These are phyloP conservation scores for Hybognathus amarus DNA, from an alignment of 2,797 vertebrate genomes.

Conservation along the genomic window DNA sequence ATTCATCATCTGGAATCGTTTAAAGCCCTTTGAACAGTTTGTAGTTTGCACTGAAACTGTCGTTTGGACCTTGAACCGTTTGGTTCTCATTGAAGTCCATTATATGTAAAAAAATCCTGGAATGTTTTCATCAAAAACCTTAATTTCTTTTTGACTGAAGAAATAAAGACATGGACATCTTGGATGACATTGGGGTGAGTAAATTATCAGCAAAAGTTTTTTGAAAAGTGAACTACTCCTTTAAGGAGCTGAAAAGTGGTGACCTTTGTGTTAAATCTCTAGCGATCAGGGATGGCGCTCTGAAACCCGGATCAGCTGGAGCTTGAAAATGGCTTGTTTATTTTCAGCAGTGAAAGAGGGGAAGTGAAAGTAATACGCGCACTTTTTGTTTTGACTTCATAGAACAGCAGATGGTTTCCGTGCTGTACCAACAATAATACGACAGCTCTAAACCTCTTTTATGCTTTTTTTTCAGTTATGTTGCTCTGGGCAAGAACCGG, in stretches of 20 bases:
- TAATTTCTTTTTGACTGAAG: too few relatives aligned
- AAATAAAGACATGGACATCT: too few relatives aligned
- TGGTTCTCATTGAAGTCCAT: too few relatives aligned
- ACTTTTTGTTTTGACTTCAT: slow-evolving; percentile 22
- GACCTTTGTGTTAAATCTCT: neutral
- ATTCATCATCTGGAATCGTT: too few relatives aligned
- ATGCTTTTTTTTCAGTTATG: slow-evolving; percentile 1
- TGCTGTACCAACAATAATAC: slow-evolving; percentile 1
- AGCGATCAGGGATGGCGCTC: neutral
- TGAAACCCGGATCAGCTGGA: slow-evolving; percentile 6
- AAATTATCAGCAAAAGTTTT: too few relatives aligned
- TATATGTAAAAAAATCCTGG: too few relatives aligned
- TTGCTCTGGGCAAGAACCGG: slow-evolving; percentile 11
- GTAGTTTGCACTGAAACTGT: too few relatives aligned
- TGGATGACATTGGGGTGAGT: too few relatives aligned
- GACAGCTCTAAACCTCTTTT: slow-evolving; percentile 14
- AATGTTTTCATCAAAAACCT: too few relatives aligned
- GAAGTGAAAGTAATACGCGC: slow-evolving; percentile 31
- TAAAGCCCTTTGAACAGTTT: too few relatives aligned
- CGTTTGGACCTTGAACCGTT: too few relatives aligned
- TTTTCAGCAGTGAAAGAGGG: slow-evolving; percentile 31
- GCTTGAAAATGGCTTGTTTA: slow-evolving; percentile 9
- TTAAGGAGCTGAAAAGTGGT: neutral
- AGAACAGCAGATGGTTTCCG: slow-evolving; percentile 29
- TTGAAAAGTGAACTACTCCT: too few relatives aligned